Conservation (phyloP, 2,888 invertebrate species). For the Digitonthophagus gazella region DNA sequence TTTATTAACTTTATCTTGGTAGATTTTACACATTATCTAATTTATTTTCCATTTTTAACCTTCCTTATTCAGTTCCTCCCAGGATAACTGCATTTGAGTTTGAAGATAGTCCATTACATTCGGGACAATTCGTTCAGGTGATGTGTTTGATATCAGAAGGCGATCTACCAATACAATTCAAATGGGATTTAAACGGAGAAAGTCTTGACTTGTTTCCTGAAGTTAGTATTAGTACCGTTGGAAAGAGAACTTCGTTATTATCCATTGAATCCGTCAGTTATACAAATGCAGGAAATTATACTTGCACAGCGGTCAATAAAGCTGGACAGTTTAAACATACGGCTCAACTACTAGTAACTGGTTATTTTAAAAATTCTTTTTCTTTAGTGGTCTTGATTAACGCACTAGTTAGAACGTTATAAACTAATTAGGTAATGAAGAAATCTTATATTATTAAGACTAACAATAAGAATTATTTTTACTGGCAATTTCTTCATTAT, state of each 20-base stretch:
- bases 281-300: conserved; percentile 62
- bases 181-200: conserved; percentile 69
- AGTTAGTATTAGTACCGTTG: conserved; percentile 57
- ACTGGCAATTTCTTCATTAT: not conserved
- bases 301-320: conserved; percentile 67
- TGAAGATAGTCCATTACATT: conserved; percentile 61
- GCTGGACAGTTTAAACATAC: conserved; percentile 69
- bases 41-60: conserved; percentile 46
- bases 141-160: conserved; percentile 61
- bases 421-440: too few relatives aligned
- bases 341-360: conserved; percentile 60
- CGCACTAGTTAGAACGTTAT: conserved; percentile 5
- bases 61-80: conserved; percentile 53
- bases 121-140: conserved; percentile 62
- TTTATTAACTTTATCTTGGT: not conserved
- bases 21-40: conserved; percentile 13
- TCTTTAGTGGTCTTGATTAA: conserved; percentile 51
- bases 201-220: conserved; percentile 56
- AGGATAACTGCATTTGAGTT: conserved; percentile 54
- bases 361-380: conserved; percentile 44
- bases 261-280: conserved; percentile 36
- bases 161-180: conserved; percentile 68
- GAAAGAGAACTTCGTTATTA: conserved; percentile 57
- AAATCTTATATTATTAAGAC: too few relatives aligned
- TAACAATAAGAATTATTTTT: not conserved